Evolutionary conservation across 2,113 vertebrate genomes (phyloP), one percentile per base, ranked within the genome.

Genomic region (Acrocephalus arundinaceus): DNA sequence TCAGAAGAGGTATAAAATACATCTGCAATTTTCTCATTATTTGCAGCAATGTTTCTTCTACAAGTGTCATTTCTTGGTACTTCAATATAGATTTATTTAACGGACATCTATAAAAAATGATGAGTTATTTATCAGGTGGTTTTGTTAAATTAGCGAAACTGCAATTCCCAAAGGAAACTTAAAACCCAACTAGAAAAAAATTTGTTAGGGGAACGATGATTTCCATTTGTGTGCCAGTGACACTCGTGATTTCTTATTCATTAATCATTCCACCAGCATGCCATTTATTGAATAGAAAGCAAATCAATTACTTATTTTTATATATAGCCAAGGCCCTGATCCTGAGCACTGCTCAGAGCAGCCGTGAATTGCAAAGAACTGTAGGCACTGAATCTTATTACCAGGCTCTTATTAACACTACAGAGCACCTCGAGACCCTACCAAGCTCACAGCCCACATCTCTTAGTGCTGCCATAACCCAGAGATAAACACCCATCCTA

Each of bases 1-100:
- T 93, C 91, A 87, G 97, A 98, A 97, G 97, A 94, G 89, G 95
- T 96, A 97, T 98, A 97, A 98, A 98, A 97, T 94, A 97, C 89
- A 94, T 95, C 89, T 90, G 92, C 95, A 97, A 97, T 97, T 97
- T 97, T 81, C 93, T 93, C 94, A 95, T 97, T 98, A 97, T 97
- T 98, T 97, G 96, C 83, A 51, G 80, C 91, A 33, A 86, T 93
- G 97, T 97, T 97, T 97, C 95, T 96, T 97, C 96, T 94, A 85
- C 74, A 91, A 97, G 94, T 90, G 74, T 94, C 97, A 97, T 92
- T 97, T 97, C 77, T 88, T 74, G 79, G 89, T 88, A 92, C 94
- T 97, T 97, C 97, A 93, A 85, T 88, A 96, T 77, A 94, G 85
- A 93, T 97, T 98, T 96, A 96, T 97, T 97, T 97, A 97, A 95